phyloP scores from a whole-genome alignment of 2,797 vertebrate species.

The Knipowitschia caucasica region DNA sequence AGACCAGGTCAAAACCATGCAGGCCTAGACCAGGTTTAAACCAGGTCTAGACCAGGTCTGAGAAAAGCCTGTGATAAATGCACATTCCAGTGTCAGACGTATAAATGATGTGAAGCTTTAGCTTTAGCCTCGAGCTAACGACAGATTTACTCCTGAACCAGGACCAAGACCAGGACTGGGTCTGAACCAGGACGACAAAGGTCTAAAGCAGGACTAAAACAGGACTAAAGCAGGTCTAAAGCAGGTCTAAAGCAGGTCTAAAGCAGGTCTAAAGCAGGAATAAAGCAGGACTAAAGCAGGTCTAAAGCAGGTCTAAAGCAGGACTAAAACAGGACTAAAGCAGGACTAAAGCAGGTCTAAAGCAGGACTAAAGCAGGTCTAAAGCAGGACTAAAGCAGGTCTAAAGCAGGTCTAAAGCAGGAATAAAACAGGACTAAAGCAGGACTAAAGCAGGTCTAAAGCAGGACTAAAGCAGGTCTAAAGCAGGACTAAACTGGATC shows the following conservation, averaged over 20 bases:
- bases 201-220: neutral
- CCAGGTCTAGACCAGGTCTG: neutral
- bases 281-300: too few species aligned
- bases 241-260: neutral
- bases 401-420: neutral
- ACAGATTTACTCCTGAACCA: neutral
- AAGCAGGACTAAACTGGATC: neutral
- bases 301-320: neutral
- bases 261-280: slow-evolving; percentile 10
- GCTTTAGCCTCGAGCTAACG: too few species aligned
- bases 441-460: slow-evolving; percentile 12
- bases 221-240: neutral
- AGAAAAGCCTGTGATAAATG: too few species aligned
- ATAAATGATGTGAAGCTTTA: too few species aligned
- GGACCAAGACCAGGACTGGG: neutral
- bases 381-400: neutral
- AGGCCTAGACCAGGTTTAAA: neutral
- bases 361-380: neutral
- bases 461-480: neutral
- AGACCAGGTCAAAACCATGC: neutral
- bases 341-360: slow-evolving; percentile 11
- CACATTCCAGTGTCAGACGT: too few species aligned
- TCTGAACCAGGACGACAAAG: too few species aligned
- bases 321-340: neutral
- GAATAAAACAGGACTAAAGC: neutral